Percentiles rank a stretch among this genome's conserved stretches.
These are phyloP conservation scores for Cinclus mexicanus DNA, from an alignment of 2,113 vertebrate genomes.

Conservation along the genomic window DNA sequence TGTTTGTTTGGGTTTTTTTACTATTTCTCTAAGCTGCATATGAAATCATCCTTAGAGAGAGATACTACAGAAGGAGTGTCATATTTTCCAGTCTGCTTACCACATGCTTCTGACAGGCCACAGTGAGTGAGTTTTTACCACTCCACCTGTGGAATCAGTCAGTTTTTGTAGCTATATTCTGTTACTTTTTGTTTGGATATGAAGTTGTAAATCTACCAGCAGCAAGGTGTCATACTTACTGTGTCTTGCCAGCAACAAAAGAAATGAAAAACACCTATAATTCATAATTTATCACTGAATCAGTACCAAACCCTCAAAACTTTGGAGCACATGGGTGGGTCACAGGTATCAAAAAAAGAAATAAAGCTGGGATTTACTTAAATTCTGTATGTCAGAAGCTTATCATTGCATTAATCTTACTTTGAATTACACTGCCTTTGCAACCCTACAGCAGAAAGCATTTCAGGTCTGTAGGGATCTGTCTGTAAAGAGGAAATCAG, in stretches of 20 bases:
- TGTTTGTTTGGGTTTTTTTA: not conserved
- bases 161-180: not conserved
- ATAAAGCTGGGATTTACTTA: not conserved
- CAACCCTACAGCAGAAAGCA: not conserved
- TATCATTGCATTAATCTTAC: not conserved
- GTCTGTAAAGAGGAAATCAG: not conserved
- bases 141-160: not conserved
- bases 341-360: not conserved
- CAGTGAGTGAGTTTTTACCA: not conserved
- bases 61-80: not conserved
- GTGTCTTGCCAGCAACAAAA: not conserved
- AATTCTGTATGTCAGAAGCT: not conserved
- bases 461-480: not conserved
- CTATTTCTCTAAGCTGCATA: not conserved
- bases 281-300: not conserved
- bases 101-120: not conserved
- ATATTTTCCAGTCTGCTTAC: not conserved
- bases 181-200: not conserved
- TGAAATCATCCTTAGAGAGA: not conserved
- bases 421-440: not conserved
- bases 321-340: not conserved
- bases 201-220: not conserved
- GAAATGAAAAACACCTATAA: not conserved
- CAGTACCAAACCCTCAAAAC: not conserved
- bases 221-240: not conserved